Base-by-base conservation (phyloP, 1,140 invertebrate genomes). In the Rhyzopertha dominica region DNA sequence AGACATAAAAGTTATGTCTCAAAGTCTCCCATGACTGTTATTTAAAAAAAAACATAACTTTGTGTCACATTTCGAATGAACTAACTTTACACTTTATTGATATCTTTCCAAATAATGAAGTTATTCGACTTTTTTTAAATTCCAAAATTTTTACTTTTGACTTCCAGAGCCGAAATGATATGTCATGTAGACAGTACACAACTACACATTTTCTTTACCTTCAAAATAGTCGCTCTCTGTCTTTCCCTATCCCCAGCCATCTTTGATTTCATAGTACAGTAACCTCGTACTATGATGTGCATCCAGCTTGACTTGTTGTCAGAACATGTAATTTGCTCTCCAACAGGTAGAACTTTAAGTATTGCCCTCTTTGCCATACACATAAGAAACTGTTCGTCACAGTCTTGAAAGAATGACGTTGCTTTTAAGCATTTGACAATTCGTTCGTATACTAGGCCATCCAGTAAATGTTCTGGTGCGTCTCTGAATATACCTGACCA, bases 191-290 rank as follows among this genome's bases (percentile, higher is more conserved):
- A n/a, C n/a, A n/a, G n/a, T n/a, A n/a, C n/a, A n/a, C n/a, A n/a
- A n/a, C n/a, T n/a, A n/a, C n/a, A n/a, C n/a, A n/a, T n/a, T n/a
- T n/a, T n/a, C n/a, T n/a, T n/a, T n/a, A 23, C 5, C 19, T 32
- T 43, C 4, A 43, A 16, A 20, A 41, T 25, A 5, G 39, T 26
- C 13, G 25, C 40, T 0, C 39, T 43, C 1, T 52, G 22, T 10
- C 41, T 17, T 29, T 52, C 45, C 0, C 7, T 13, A 29, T 52
- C 50, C 5, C 50, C 50, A 16, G 50, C 20, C 5, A 52, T n/a
- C 19, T 14, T 24, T 12, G 41, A 26, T 24, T 32, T 43, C 28
- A 42, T 31, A 23, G 30, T n/a, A 28, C 24, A 41, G 18, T 35
- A 42, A 16, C 45, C 45, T 25, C 38, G 16, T 16, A 30, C 16